These are phyloP conservation scores for Torymus texanus DNA, from an alignment of 2,888 invertebrate species.

Conservation along the genomic window DNA sequence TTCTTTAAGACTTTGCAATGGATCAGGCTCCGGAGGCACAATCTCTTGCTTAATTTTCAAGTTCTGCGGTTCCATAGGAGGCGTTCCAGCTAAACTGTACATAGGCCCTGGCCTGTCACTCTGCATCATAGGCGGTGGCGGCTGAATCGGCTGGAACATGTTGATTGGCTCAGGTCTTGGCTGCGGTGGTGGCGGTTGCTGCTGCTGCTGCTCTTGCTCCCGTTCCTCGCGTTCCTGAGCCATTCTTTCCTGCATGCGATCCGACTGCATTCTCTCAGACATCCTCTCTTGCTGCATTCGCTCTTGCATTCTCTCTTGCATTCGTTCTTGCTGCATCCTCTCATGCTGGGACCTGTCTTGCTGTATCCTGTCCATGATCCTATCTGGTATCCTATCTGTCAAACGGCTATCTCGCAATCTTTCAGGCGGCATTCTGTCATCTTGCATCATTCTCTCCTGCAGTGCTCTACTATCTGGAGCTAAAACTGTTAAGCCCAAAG, in stretches of 20 bases:
- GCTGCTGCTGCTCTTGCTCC: slow-evolving; percentile 59
- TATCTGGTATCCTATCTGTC: slow-evolving; percentile 31
- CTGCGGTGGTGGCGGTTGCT: slow-evolving; percentile 59
- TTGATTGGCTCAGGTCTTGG: slow-evolving; percentile 67
- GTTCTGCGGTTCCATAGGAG: slow-evolving; percentile 81
- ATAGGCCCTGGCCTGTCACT: slow-evolving; percentile 63
- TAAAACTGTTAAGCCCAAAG: slow-evolving; percentile 70
- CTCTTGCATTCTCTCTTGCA: slow-evolving; percentile 59
- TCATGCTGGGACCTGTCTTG: slow-evolving; percentile 32
- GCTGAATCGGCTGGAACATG: slow-evolving; percentile 72
- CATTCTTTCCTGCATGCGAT: slow-evolving; percentile 55
- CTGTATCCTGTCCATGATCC: slow-evolving; percentile 37
- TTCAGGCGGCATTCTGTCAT: slow-evolving; percentile 49
- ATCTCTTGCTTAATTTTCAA: slow-evolving; percentile 84
- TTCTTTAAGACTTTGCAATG: slow-evolving; percentile 86
- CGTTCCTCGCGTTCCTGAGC: slow-evolving; percentile 60
- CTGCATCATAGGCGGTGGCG: slow-evolving; percentile 64
- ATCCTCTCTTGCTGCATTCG: slow-evolving; percentile 65
- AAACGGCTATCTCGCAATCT: slow-evolving; percentile 31
- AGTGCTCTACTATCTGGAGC: slow-evolving; percentile 61
- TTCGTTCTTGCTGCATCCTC: slow-evolving; percentile 63
- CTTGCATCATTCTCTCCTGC: slow-evolving; percentile 44
- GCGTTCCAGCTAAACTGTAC: slow-evolving; percentile 70
- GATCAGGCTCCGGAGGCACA: slow-evolving; percentile 79
- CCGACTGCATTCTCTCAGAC: slow-evolving; percentile 54